Conservation (phyloP, 2,797 vertebrate species). For the Enteromius unitaeniatus region DNA sequence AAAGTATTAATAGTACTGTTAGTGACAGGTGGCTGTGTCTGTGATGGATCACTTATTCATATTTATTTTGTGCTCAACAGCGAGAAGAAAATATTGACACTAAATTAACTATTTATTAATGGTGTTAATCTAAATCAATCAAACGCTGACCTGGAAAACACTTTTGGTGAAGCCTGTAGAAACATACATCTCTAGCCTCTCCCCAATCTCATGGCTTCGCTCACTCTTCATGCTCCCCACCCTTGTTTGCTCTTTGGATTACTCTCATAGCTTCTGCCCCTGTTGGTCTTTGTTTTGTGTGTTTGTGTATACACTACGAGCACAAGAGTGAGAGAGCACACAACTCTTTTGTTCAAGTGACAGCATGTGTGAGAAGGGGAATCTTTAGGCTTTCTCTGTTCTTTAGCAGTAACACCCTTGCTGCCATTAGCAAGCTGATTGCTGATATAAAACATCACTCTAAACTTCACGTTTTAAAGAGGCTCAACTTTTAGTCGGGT, state of each 20-base stretch:
- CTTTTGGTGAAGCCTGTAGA: conserved; percentile 9
- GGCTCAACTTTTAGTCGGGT: conserved; percentile 28
- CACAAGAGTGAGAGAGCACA: conserved; percentile 50
- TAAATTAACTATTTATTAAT: conserved; percentile 32
- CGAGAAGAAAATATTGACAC: conserved; percentile 18
- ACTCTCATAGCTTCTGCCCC: conserved; percentile 63
- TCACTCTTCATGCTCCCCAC: conserved; percentile 69
- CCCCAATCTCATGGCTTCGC: conserved; percentile 46
- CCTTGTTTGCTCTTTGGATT: conserved; percentile 76
- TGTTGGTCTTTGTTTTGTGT: conserved; percentile 62
- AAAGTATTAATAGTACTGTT: conserved; percentile 26
- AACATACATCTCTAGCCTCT: conserved; percentile 34
- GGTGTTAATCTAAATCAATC: conserved; percentile 36
- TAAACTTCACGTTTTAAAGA: conserved; percentile 30
- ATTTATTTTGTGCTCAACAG: conserved; percentile 31
- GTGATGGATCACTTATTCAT: conserved; percentile 10
- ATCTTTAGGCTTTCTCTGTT: conserved; percentile 64
- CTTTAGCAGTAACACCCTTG: conserved; percentile 61
- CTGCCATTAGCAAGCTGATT: conserved; percentile 52
- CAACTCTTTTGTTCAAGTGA: conserved; percentile 68
- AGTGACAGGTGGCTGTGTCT: conserved; percentile 1
- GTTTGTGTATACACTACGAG: conserved; percentile 56
- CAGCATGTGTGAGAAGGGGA: conserved; percentile 62
- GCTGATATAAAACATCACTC: conserved; percentile 50
- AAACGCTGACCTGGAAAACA: conserved; percentile 9